Evolutionary conservation across 2,888 invertebrate species (phyloP).

Genomic region (Rhagonycha lutea): DNA sequence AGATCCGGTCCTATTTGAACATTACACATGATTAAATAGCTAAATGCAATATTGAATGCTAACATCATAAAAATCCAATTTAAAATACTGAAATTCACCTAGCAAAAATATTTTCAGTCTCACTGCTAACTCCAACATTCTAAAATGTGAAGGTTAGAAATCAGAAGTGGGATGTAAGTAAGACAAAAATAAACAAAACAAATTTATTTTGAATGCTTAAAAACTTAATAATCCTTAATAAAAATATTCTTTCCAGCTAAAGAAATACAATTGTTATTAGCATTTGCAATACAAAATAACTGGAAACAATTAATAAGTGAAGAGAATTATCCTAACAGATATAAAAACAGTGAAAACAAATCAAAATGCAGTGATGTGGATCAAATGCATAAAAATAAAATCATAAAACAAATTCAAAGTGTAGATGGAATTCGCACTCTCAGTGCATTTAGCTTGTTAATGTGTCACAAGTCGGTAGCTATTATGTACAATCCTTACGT

Average conservation of each 20-base stretch:
- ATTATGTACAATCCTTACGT: slow-evolving; percentile 63
- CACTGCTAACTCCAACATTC: too few relatives aligned
- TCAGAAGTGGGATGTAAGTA: background rate
- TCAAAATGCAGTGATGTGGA: background rate
- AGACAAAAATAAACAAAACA: background rate
- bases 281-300: slow-evolving; percentile 21
- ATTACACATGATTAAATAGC: too few relatives aligned
- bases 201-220: background rate
- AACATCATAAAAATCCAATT: background rate
- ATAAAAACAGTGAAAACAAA: background rate
- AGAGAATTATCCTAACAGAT: background rate
- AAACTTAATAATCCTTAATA: background rate
- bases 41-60: slow-evolving; percentile 4
- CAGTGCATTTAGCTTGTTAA: slow-evolving; percentile 60
- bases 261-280: background rate
- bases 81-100: background rate
- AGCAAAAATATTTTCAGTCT: background rate
- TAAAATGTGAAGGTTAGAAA: too few relatives aligned
- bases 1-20: too few relatives aligned
- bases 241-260: slow-evolving; percentile 5
- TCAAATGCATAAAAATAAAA: slow-evolving; percentile 55
- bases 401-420: slow-evolving; percentile 56
- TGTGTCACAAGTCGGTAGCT: slow-evolving; percentile 65
- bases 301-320: slow-evolving; percentile 11
- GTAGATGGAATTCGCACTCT: slow-evolving; percentile 61